A percentile compares a stretch with the other conserved stretches of the same genome.
Conservation (phyloP, 2,113 vertebrate genomes). For the Hemibagrus wyckioides region DNA sequence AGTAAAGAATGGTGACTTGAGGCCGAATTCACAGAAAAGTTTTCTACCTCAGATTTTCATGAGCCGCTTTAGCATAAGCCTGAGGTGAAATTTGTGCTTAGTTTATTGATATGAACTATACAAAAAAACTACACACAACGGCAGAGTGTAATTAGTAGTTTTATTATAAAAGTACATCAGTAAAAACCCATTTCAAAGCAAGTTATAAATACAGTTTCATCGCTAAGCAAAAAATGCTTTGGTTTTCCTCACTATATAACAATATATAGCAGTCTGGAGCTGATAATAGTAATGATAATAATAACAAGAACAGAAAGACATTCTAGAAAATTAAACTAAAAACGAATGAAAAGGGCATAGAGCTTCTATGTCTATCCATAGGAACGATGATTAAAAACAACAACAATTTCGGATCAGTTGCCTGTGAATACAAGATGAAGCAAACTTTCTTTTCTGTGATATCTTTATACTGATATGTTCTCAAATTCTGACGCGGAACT, state of each 20-base stretch:
- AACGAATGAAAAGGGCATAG: neutral
- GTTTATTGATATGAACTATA: neutral
- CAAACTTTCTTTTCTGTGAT: neutral
- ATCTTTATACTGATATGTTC: neutral
- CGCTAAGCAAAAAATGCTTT: conserved; percentile 39
- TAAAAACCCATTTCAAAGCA: conserved; percentile 51
- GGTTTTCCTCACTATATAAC: conserved; percentile 26
- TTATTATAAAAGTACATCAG: conserved; percentile 65
- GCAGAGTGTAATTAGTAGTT: conserved; percentile 53
- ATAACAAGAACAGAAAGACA: neutral
- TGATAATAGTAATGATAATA: neutral
- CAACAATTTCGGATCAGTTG: neutral
- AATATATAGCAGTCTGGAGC: neutral
- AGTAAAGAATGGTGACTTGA: neutral
- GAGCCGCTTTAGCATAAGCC: neutral
- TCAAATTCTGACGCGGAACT: neutral
- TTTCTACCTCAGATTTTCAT: neutral
- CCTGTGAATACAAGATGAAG: neutral
- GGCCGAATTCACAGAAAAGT: neutral
- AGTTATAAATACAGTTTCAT: conserved; percentile 56
- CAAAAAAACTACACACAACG: neutral
- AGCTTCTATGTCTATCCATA: neutral
- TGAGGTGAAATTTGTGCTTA: neutral
- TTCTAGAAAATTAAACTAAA: neutral
- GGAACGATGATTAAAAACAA: neutral